These are phyloP conservation scores for Scolopax bukidnonensis DNA, from an alignment of 2,797 vertebrate genomes.

Conservation along the genomic window DNA sequence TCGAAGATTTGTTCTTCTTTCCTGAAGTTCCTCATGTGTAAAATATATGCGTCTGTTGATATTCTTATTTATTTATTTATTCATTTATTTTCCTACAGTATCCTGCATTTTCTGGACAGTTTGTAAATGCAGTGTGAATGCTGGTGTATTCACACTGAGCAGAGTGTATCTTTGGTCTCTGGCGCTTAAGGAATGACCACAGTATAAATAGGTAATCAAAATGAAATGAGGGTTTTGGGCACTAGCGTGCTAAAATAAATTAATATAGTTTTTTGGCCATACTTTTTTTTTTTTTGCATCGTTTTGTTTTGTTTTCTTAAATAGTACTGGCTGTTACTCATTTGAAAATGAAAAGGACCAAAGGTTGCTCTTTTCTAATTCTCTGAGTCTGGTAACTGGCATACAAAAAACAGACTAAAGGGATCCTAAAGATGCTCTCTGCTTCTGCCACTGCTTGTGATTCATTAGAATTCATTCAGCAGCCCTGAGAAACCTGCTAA, in stretches of 20 bases:
- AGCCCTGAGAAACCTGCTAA: not conserved
- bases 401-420: not conserved
- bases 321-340: not conserved
- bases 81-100: not conserved
- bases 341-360: not conserved
- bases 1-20: not conserved
- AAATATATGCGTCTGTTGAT: not conserved
- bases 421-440: not conserved
- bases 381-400: not conserved
- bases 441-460: not conserved
- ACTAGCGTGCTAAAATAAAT: not conserved
- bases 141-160: not conserved
- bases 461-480: not conserved
- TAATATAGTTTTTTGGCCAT: not conserved
- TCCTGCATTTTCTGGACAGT: not conserved
- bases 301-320: not conserved
- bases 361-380: not conserved
- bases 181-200: not conserved
- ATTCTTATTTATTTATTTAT: not conserved
- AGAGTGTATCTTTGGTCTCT: not conserved
- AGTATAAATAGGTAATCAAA: not conserved
- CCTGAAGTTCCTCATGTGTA: not conserved
- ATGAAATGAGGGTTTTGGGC: not conserved
- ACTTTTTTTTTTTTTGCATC: not conserved
- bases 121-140: not conserved